Base-by-base conservation (phyloP, 2,888 invertebrate genomes). In the Neria commutata region DNA sequence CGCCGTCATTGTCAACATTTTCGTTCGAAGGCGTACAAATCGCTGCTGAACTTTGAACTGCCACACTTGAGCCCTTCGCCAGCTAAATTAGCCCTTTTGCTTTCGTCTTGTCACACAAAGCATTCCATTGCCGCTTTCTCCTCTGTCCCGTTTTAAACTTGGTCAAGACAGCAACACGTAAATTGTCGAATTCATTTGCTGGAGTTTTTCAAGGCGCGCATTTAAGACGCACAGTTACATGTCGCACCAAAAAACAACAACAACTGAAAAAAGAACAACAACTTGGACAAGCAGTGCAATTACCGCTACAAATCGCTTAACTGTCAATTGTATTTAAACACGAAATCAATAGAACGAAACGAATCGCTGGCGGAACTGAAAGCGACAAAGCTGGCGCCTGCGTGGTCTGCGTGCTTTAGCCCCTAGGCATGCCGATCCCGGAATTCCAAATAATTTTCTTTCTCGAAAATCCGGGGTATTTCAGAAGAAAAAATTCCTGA, bases 271-370 rank as follows among this genome's bases (percentile, higher is more conserved):
- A 54, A 46, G 49, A 62, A 48, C 49, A 62, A 61, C 51, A 25
- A 55, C 61, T 54, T 14, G 19, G 14, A 42, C 42, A 42, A 51
- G 62, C 60, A 58, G 69, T 69, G 69, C 71, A 72, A 74, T 72
- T 73, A 75, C 73, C 68, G 72, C 69, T 71, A 74, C 78, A 76
- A 76, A 76, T 78, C 76, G 76, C 75, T 76, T 71, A 77, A 73
- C 73, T 76, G 76, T 75, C 76, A 78, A 67, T 72, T 69, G 69
- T 72, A 70, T 67, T 77, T 73, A 75, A 17, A 42, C 42, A 19
- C 42, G 21, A 42, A 42, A 19, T 42, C 42, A 8, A 42, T 8
- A 29, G 6, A 29, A 11, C 29, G 21, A 19, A 42, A 42, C 5
- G 14, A 42, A 42, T 3, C 42, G 6, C 17, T 42, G 11, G 21